Base-by-base conservation (phyloP, 2,888 invertebrate genomes). In the Morpho deidamia region DNA sequence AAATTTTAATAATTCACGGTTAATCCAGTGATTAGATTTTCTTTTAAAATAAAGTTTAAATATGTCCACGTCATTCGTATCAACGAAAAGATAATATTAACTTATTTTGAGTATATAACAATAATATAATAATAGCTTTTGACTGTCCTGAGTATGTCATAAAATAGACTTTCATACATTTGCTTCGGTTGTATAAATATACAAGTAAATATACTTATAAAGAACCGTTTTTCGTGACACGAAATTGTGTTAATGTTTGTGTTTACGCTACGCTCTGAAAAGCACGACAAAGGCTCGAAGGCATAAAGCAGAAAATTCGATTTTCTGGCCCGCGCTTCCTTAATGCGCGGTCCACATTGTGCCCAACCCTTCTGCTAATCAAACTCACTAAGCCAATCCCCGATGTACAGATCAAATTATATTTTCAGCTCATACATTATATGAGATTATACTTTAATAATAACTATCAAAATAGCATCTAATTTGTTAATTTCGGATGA, bases 301-400 rank as follows among this genome's bases (percentile, higher is more conserved):
- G 73, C 78, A 78, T 71, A 76, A 69, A 74, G 77, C 80, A 80
- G 85, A 83, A 86, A 87, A 87, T 87, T 84, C 79, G 81, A 87
- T 87, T 87, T 85, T 87, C 81, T 81, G 76, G 75, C 74, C 77
- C 72, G 69, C 81, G 81, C 80, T 74, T 81, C 70, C 70, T 66
- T 79, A 81, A 82, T 75, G 75, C 70, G 72, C 56, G 75, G 78
- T 70, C 77, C 74, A 73, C 64, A 74, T 78, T 78, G 72, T 66
- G 68, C 76, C 70, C 76, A 84, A 84, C 85, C 85, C 86, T 86
- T 83, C 70, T 69, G 76, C 81, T 85, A 83, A 85, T 85, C 85
- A 81, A 83, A 84, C 81, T 78, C 77, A 76, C 78, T 80, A 72
- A 76, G 74, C 78, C 83, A 82, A 84, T 84, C 76, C 80, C 76